Conservation (phyloP, 2,797 vertebrate genomes). For the Rhinella marina region DNA sequence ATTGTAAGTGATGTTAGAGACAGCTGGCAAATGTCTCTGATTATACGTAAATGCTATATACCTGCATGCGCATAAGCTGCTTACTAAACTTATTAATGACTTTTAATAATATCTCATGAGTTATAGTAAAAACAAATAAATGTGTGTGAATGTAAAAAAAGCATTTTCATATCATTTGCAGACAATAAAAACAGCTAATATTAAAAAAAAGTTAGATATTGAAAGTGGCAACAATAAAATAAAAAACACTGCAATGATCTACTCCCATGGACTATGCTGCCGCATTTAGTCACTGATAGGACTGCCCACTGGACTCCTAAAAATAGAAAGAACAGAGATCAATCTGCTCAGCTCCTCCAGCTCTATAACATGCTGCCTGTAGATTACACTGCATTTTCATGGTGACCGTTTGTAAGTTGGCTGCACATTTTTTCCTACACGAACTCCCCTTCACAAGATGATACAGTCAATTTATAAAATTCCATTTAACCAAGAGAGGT, state of each 20-base stretch:
- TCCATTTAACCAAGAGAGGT: too few relatives aligned
- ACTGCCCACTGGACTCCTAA: too few relatives aligned
- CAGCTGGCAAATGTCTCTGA: slow-evolving; percentile 69
- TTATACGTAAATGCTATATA: slow-evolving; percentile 64
- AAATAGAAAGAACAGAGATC: too few relatives aligned
- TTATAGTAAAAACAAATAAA: not conserved
- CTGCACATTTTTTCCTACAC: too few relatives aligned
- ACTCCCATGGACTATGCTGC: not conserved
- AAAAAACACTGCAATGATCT: not conserved
- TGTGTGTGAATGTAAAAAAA: not conserved
- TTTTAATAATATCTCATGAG: slow-evolving; percentile 41
- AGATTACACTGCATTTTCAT: too few relatives aligned
- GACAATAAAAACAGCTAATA: not conserved
- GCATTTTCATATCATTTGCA: not conserved
- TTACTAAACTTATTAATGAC: slow-evolving; percentile 46
- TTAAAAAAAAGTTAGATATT: not conserved
- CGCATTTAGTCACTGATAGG: not conserved
- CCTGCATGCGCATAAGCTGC: slow-evolving; percentile 63
- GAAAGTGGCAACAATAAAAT: not conserved
- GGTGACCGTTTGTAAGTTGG: too few relatives aligned
- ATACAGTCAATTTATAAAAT: too few relatives aligned
- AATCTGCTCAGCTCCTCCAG: too few relatives aligned
- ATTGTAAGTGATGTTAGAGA: slow-evolving; percentile 69
- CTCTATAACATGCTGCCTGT: too few relatives aligned
- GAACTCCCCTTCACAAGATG: too few relatives aligned